Percentiles rank a stretch among this genome's conserved stretches.
These are phyloP conservation scores for Ophiothrix spiculata DNA, from an alignment of 35 echinoderm and acorn worm genomes.

Conservation along the genomic window DNA sequence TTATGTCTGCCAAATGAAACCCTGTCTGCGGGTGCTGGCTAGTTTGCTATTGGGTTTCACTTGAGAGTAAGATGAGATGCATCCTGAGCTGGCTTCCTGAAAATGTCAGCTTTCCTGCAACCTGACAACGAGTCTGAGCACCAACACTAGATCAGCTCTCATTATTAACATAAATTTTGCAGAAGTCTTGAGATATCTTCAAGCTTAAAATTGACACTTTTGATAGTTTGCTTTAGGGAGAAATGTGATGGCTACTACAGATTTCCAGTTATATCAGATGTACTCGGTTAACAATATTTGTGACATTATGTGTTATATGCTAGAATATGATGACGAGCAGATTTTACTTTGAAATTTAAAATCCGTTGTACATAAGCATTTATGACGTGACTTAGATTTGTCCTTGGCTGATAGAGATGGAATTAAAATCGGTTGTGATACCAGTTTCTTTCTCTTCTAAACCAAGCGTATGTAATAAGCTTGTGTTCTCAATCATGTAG, in stretches of 20 bases:
- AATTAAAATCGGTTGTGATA: not conserved
- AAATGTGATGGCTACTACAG: not conserved
- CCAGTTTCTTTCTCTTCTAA: not conserved
- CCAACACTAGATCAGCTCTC: not conserved
- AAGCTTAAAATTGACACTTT: not conserved
- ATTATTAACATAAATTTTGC: not conserved
- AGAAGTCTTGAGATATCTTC: not conserved
- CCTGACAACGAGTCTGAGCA: not conserved
- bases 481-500: slow-evolving; percentile 5
- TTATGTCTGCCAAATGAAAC: not conserved
- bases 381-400: not conserved
- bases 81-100: not conserved
- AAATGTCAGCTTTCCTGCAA: not conserved
- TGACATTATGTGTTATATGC: not conserved
- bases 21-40: not conserved
- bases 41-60: not conserved
- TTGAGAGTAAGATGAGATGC: not conserved
- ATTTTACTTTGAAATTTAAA: not conserved
- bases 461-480: not conserved
- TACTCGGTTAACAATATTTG: not conserved
- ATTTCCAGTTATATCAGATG: not conserved
- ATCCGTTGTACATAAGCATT: no score
- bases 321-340: not conserved
- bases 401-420: not conserved
- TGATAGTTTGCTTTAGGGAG: not conserved